Evolutionary conservation across 1,140 invertebrate species (phyloP).

Genomic region (Cyphomyrmex costatus): DNA sequence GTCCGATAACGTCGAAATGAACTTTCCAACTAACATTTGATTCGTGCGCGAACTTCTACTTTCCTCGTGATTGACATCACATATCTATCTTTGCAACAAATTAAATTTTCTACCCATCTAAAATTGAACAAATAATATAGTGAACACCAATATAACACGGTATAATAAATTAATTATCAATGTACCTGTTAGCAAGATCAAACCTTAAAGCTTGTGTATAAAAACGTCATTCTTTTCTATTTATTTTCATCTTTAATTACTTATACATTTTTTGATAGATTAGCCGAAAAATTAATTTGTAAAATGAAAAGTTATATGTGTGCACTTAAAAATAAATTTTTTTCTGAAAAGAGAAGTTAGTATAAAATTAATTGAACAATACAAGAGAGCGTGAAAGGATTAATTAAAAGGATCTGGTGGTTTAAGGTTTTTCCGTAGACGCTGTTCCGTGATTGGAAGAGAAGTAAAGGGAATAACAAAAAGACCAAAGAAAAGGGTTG

Average conservation of each 20-base stretch:
- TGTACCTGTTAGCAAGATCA: neutral
- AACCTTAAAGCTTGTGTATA: neutral
- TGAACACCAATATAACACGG: neutral
- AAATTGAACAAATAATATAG: slow-evolving; percentile 7
- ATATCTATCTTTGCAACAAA: neutral
- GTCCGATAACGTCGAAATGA: slow-evolving; percentile 64
- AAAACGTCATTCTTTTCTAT: neutral
- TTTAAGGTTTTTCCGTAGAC: neutral
- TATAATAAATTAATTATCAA: neutral
- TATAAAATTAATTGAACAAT: neutral
- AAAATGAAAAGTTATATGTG: neutral
- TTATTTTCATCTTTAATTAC: neutral
- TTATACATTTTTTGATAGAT: neutral
- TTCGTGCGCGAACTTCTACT: slow-evolving; percentile 1
- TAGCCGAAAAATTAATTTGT: neutral
- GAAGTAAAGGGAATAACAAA: slow-evolving; percentile 26
- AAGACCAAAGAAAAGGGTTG: slow-evolving; percentile 37
- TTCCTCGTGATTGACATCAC: neutral
- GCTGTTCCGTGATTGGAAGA: neutral
- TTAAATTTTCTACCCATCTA: neutral
- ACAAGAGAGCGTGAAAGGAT: neutral
- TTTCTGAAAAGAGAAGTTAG: neutral
- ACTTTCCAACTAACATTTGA: slow-evolving; percentile 38
- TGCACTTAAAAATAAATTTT: neutral
- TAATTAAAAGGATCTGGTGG: neutral